Base-by-base conservation (phyloP, 2,113 vertebrate genomes). In the Actinemys pallida region DNA sequence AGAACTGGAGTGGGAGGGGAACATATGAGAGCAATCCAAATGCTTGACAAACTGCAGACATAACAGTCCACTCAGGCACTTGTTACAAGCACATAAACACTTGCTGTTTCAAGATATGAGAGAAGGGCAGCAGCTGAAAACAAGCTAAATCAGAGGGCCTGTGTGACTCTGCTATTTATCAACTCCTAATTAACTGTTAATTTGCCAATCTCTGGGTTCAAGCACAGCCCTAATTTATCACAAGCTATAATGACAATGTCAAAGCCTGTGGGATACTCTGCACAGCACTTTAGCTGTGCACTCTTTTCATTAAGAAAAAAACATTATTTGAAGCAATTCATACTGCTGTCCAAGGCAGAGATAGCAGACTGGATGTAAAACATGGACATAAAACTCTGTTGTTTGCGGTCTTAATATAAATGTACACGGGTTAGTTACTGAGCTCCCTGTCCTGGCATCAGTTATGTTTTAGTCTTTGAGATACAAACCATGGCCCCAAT, bases 61-160 rank as follows among this genome's bases (percentile, higher is more conserved):
- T 97, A 93, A 98, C 96, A 97, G 92, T 96, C 98, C 97, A 95
- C 97, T 97, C 97, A 97, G 97, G 98, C 98, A 99, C 99, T 99
- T 99, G 98, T 98, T 99, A 98, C 98, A 95, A 97, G 98, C 98
- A 97, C 98, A 98, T 98, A 99, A 99, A 99, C 99, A 99, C 98
- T 99, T 97, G 97, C 98, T 97, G 97, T 91, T 87, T 97, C 52
- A 53, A 98, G 98, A 98, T 97, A 98, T 1, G 62, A 83, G 95
- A 94, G 89, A 97, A 78, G 92, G 97, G 57, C 95, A 91, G 97
- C 97, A 89, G 97, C 97, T 96, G 97, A 97, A 87, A 95, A 93
- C 92, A 65, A 69, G 87, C 88, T 57, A 47, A 96, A 59, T 85
- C 92, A 88, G 69, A 91, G 87, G 81, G 88, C 39, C 93, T 81